Evolutionary conservation across 2,113 vertebrate species (phyloP), one percentile per base, ranked within the genome.

Genomic region (Callospermophilus lateralis): DNA sequence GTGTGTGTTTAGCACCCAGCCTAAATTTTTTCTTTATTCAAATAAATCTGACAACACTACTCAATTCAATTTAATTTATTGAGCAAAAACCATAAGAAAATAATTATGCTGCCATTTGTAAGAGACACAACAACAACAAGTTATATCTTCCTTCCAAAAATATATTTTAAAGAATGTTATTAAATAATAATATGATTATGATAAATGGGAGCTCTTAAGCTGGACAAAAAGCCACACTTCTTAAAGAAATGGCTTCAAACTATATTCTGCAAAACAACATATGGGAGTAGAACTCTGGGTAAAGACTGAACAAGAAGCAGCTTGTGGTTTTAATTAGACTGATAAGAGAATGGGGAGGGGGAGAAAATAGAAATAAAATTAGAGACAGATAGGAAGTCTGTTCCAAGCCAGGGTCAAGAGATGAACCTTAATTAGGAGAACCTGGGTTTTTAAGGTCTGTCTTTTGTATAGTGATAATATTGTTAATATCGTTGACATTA

Each of bases 121-220:
- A 67, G 5, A 26, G 83, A 84, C 39, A 32, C 42, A 65, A 63
- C 2, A 53, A 55, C 22, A 89, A 89, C 8, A 67, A 68, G 58
- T 34, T 45, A 37, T 34, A 20, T 83, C 37, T 89, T 84, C 11
- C 10, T 6, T 76, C 32, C 39, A 90, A 53, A 90, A 73, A 53
- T 53, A 61, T 19, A 73, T 92, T 80, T 89, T 89, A 81, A 89
- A 19, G 15, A 76, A 39, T 86, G 11, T 83, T 86, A 81, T 63
- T 42, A 74, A 42, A 7, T 16, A 89, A 39, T 67, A 51, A n/a
- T 20, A 15, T 65, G n/a, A 61, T 72, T 95, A 89, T 89, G 42
- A 90, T n/a, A 73, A 89, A 67, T 26, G 4, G 6, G 11, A 81
- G 42, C 4, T 72, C 32, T 67, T 92, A 42, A 32, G 72, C 89